Evolutionary conservation across 2,888 invertebrate genomes (phyloP).

Genomic region (Ephialtes manifestator): DNA sequence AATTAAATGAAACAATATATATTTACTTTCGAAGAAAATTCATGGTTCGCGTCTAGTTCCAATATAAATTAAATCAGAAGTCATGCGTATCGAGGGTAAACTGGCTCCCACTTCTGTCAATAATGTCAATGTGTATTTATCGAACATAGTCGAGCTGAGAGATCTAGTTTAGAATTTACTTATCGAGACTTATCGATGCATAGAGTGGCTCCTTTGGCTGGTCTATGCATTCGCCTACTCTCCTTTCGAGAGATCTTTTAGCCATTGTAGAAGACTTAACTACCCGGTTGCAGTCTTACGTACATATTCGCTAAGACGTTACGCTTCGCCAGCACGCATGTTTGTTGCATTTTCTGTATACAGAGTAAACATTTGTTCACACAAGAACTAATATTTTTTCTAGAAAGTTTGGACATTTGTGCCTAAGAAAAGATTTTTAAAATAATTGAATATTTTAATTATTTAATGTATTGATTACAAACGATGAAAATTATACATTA

Average conservation of each 20-base stretch:
- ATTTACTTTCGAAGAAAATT: slow-evolving; percentile 44
- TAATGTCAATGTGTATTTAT: slow-evolving; percentile 10
- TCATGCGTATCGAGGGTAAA: slow-evolving; percentile 61
- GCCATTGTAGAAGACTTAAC: not conserved
- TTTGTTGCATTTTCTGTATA: not conserved
- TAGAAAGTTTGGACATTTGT: too few species aligned
- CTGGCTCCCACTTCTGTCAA: slow-evolving; percentile 6
- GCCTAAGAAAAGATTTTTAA: not conserved
- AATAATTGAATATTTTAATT: too few species aligned
- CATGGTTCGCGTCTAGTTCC: slow-evolving; percentile 34
- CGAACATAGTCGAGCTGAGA: not conserved
- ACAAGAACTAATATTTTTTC: too few species aligned
- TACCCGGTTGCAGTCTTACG: not conserved
- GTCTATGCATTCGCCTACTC: not conserved
- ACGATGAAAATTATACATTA: too few species aligned
- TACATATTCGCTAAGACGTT: slow-evolving; percentile 32
- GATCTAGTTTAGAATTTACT: slow-evolving; percentile 20
- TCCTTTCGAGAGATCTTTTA: slow-evolving; percentile 4
- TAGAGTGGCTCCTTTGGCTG: slow-evolving; percentile 19
- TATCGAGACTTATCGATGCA: slow-evolving; percentile 29
- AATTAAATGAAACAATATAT: not conserved
- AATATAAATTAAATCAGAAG: slow-evolving; percentile 58
- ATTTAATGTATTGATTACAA: too few species aligned
- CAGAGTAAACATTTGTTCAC: not conserved
- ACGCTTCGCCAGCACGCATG: slow-evolving; percentile 27